Conservation (phyloP, 92 coral and sea anemone species). For the Zoanthus gigantus region DNA sequence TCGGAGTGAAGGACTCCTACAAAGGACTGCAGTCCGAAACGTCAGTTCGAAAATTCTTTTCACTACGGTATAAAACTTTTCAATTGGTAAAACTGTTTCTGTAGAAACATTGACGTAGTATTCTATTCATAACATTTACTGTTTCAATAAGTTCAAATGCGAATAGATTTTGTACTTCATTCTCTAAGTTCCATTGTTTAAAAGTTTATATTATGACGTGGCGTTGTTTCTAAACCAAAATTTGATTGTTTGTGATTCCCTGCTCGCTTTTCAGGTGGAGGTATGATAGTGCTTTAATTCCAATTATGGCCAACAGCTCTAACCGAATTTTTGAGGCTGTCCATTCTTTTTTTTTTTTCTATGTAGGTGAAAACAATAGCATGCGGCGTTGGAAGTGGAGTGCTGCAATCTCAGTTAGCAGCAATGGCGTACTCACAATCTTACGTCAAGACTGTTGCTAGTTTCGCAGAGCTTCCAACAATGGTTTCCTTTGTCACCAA, state of each 20-base stretch:
- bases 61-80: too few relatives aligned
- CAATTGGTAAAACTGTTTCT: too few relatives aligned
- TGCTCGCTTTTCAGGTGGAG: background rate
- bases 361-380: conserved; percentile 33
- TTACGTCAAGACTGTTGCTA: conserved; percentile 18
- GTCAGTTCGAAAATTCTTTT: too few relatives aligned
- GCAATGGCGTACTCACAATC: conserved; percentile 30
- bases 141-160: too few relatives aligned
- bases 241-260: background rate
- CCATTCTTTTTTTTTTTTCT: background rate
- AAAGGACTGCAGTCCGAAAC: too few relatives aligned
- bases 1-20: too few relatives aligned
- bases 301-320: background rate
- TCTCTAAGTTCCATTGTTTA: background rate
- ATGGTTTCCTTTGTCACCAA: conserved; percentile 41
- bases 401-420: conserved; percentile 13
- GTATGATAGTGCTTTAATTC: background rate
- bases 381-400: conserved; percentile 29
- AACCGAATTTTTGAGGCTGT: background rate
- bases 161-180: too few relatives aligned
- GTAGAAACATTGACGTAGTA: too few relatives aligned
- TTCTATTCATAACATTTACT: too few relatives aligned
- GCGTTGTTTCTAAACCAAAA: background rate
- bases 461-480: conserved; percentile 10
- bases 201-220: background rate